Evolutionary conservation across 2,888 invertebrate species (phyloP).

Genomic region (Epinotia ramella): DNA sequence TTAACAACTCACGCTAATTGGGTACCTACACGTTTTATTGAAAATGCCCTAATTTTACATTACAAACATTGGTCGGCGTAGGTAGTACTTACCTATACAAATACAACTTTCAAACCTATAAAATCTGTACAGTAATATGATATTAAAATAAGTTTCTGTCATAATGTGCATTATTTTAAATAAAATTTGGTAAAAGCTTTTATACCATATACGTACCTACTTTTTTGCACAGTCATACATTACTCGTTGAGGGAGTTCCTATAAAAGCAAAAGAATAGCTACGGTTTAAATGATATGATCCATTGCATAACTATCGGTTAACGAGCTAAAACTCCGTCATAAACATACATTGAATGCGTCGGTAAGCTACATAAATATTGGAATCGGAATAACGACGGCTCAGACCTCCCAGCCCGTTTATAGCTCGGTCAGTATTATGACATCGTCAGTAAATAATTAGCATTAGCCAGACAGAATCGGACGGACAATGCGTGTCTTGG

Average conservation of each 20-base stretch:
- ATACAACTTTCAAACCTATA: too few species aligned
- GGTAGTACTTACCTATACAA: too few species aligned
- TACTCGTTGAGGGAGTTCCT: not conserved
- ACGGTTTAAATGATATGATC: not conserved
- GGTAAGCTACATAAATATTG: constrained; percentile 48
- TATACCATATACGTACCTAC: too few species aligned
- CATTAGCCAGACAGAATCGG: constrained; percentile 16
- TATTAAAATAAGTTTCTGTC: too few species aligned
- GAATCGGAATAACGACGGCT: constrained; percentile 57
- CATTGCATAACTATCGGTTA: constrained; percentile 47
- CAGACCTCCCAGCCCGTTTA: constrained; percentile 59
- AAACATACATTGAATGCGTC: constrained; percentile 53
- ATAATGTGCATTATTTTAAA: too few species aligned
- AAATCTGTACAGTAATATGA: too few species aligned
- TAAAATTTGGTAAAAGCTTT: too few species aligned
- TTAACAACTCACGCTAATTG: too few species aligned
- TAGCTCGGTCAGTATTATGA: constrained; percentile 49
- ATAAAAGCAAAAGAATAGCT: not conserved
- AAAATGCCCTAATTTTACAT: too few species aligned
- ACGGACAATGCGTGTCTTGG: not conserved
- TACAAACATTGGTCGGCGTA: too few species aligned
- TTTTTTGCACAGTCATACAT: too few species aligned
- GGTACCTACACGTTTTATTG: too few species aligned
- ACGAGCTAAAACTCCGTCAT: constrained; percentile 52
- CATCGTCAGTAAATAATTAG: constrained; percentile 42